Conservation (phyloP, 2,888 invertebrate species). For the Mesochorus sp. region DNA sequence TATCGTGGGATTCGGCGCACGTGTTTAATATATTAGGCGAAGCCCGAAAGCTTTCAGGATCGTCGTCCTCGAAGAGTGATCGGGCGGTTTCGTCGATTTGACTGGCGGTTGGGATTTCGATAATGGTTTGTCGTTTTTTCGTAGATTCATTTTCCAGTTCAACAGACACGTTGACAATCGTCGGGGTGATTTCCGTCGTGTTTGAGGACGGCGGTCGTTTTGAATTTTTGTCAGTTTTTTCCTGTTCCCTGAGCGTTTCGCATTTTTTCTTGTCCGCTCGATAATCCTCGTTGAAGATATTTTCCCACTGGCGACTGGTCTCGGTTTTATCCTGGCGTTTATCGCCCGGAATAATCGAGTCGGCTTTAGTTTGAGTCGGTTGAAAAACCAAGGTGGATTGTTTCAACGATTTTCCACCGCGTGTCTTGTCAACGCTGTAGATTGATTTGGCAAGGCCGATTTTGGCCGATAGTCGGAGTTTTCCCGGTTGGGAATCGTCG, state of each 20-base stretch:
- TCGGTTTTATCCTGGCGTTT: slow-evolving; percentile 11
- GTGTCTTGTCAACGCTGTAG: slow-evolving; percentile 61
- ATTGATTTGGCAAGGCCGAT: slow-evolving; percentile 24
- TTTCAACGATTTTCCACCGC: slow-evolving; percentile 68
- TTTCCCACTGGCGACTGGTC: background rate
- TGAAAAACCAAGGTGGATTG: slow-evolving; percentile 71
- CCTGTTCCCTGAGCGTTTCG: background rate
- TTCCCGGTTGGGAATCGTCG: too few relatives aligned
- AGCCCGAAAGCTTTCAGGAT: slow-evolving; percentile 27
- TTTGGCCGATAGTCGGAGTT: slow-evolving; percentile 2
- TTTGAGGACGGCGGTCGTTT: background rate
- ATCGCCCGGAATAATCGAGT: slow-evolving; percentile 29
- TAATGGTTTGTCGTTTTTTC: background rate
- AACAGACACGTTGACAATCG: too few relatives aligned
- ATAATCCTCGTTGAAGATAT: slow-evolving; percentile 48
- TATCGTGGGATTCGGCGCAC: slow-evolving; percentile 14
- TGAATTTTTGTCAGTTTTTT: background rate
- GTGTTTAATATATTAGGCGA: slow-evolving; percentile 32
- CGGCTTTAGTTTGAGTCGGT: slow-evolving; percentile 57
- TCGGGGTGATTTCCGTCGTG: too few relatives aligned
- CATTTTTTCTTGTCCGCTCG: background rate
- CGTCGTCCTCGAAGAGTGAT: slow-evolving; percentile 57
- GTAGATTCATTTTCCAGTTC: background rate
- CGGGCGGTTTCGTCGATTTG: slow-evolving; percentile 56
- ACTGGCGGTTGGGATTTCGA: slow-evolving; percentile 18